Conservation (phyloP, 2,797 vertebrate species). For the Crypturellus tataupa region DNA sequence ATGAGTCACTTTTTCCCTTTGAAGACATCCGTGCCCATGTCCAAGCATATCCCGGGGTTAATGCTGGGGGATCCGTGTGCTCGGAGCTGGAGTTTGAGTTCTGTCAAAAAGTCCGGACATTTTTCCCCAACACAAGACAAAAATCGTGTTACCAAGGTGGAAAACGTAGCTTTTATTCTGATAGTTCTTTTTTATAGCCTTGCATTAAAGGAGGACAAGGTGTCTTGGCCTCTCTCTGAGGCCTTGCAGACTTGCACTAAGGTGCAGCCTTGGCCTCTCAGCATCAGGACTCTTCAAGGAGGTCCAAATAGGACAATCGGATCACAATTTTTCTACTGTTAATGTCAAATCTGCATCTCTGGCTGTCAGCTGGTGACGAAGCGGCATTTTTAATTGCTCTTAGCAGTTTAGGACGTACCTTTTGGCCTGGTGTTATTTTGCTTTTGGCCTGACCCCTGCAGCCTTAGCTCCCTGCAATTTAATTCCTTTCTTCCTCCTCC, state of each 20-base stretch:
- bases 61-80: not conserved
- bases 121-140: not conserved
- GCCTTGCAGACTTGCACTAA: not conserved
- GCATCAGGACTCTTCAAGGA: not conserved
- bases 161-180: not conserved
- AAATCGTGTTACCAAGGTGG: not conserved
- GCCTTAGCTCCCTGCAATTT: not conserved
- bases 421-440: not conserved
- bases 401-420: not conserved
- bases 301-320: not conserved
- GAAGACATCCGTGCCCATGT: not conserved
- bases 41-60: too few species aligned
- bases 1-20: not conserved
- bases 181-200: not conserved
- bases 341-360: not conserved
- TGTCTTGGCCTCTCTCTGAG: not conserved
- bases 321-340: rapidly evolving
- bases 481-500: not conserved
- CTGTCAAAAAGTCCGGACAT: too few species aligned
- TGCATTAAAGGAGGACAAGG: not conserved
- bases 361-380: not conserved
- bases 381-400: not conserved
- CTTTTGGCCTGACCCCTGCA: not conserved
- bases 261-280: not conserved
- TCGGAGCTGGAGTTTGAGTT: not conserved